These are phyloP conservation scores for Rhabdomys dilectus DNA, from an alignment of 2,113 vertebrate genomes.

Conservation along the genomic window DNA sequence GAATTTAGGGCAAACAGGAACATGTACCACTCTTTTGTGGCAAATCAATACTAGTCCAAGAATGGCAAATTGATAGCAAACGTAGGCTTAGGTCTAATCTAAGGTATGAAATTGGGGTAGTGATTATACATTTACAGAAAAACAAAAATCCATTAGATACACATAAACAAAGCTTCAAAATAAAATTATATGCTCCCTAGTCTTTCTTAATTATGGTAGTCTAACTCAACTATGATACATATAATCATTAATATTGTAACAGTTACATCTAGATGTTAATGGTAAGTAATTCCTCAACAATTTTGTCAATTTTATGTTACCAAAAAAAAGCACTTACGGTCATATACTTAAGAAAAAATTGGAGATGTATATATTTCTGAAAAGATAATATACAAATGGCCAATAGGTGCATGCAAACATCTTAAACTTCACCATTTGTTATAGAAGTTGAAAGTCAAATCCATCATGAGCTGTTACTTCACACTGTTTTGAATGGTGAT, in stretches of 20 bases:
- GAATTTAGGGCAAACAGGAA: background rate
- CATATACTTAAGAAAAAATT: background rate
- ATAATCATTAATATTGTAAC: background rate
- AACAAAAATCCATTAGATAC: background rate
- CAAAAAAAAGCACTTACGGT: background rate
- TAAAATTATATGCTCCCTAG: background rate
- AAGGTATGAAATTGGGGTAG: background rate
- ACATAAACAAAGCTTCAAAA: background rate
- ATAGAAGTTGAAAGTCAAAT: background rate
- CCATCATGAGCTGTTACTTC: background rate
- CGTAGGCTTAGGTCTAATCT: background rate
- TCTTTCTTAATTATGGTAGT: no score
- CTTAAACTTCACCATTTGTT: background rate
- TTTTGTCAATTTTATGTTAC: background rate
- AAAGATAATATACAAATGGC: background rate
- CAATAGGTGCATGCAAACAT: background rate
- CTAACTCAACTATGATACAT: background rate
- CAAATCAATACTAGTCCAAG: background rate
- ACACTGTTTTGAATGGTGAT: background rate
- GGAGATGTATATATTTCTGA: background rate
- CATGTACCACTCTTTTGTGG: background rate
- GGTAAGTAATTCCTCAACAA: background rate
- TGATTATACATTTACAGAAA: no score
- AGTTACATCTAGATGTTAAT: background rate
- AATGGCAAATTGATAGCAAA: background rate